Evolutionary conservation across 2,113 vertebrate genomes (phyloP).

Genomic region (Rallus limicola): DNA sequence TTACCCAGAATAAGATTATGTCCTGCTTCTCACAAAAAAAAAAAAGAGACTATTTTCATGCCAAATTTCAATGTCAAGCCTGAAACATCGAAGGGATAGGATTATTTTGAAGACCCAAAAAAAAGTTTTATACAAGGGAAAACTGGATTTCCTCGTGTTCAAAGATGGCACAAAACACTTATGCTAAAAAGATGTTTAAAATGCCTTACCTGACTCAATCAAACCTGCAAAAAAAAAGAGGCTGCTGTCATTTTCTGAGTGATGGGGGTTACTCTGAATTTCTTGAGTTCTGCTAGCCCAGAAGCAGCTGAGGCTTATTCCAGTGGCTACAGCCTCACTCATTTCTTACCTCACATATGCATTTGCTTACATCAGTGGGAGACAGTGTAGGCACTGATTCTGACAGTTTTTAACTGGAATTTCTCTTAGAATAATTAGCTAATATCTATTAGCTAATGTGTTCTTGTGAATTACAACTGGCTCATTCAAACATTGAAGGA

Average conservation of each 20-base stretch:
- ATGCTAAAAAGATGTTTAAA: neutral
- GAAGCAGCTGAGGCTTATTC: neutral
- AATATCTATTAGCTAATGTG: neutral
- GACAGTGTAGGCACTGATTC: neutral
- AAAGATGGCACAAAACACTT: neutral
- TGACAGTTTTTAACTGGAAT: neutral
- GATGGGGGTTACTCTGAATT: neutral
- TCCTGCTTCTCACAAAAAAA: conserved; percentile 5
- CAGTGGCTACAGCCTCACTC: neutral
- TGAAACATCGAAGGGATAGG: neutral
- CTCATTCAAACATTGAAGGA: neutral
- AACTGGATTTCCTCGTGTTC: neutral
- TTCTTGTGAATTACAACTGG: neutral
- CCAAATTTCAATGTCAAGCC: conserved; percentile 14
- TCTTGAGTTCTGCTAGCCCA: neutral
- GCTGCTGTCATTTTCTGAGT: neutral
- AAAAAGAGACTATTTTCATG: neutral
- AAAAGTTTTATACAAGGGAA: neutral
- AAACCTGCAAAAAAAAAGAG: neutral
- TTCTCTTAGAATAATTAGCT: neutral
- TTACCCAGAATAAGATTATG: conserved; percentile 4
- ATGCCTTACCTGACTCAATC: neutral
- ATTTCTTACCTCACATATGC: neutral
- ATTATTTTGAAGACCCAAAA: neutral
- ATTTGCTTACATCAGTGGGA: neutral